Percentiles rank a stretch among this genome's conserved stretches.
Evolutionary conservation across 2,888 invertebrate genomes (phyloP).

Genomic region (Papilio protenor): DNA sequence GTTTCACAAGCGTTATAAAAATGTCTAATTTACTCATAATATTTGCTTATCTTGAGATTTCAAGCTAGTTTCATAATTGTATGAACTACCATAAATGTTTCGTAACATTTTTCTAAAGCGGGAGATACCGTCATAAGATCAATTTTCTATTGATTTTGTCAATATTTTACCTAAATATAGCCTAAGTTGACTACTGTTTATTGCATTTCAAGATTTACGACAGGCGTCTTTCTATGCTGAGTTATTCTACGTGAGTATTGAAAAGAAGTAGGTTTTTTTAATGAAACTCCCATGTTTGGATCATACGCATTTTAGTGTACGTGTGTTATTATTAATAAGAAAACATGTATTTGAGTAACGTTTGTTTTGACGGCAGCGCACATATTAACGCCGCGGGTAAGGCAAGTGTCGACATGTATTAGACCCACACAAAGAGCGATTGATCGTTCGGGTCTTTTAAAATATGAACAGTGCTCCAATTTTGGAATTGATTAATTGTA

Average conservation of each 20-base stretch:
- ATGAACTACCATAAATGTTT: conserved; percentile 53
- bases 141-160: neutral
- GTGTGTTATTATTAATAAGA: conserved; percentile 77
- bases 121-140: neutral
- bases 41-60: conserved; percentile 39
- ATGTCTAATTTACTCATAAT: conserved; percentile 40
- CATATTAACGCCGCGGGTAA: conserved; percentile 66
- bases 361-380: conserved; percentile 78
- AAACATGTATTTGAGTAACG: conserved; percentile 76
- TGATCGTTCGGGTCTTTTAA: conserved; percentile 71
- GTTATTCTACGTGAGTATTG: neutral
- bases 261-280: conserved; percentile 27
- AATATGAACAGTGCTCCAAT: conserved; percentile 74
- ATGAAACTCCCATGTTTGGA: conserved; percentile 60
- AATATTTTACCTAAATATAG: neutral
- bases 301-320: conserved; percentile 68
- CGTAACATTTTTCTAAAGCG: conserved; percentile 53
- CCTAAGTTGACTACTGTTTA: neutral
- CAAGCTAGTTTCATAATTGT: conserved; percentile 32
- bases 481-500: conserved; percentile 82
- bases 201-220: neutral
- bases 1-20: conserved; percentile 28
- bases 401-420: conserved; percentile 68
- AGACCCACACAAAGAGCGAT: conserved; percentile 82
- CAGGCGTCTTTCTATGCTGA: neutral